These are phyloP conservation scores for Leucophora obtusa DNA, from an alignment of 2,888 invertebrate species.

Conservation along the genomic window DNA sequence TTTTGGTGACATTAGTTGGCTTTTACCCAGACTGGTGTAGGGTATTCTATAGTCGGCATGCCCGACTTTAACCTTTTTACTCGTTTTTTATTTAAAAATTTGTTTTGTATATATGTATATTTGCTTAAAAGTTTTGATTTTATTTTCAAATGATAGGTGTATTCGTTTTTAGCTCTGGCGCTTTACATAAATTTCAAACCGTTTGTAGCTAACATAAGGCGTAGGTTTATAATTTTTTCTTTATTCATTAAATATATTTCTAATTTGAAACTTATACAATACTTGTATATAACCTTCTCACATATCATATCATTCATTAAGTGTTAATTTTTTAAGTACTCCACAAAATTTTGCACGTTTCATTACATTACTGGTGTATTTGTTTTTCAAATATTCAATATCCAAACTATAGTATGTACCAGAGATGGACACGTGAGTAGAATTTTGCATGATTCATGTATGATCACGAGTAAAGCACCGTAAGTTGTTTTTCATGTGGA, in stretches of 20 bases:
- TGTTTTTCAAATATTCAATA: slow-evolving; percentile 19
- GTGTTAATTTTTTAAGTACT: slow-evolving; percentile 60
- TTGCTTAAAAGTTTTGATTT: slow-evolving; percentile 1
- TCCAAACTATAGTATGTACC: not conserved
- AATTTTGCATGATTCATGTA: too few relatives aligned
- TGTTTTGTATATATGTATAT: not conserved
- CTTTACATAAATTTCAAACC: not conserved
- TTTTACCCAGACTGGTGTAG: too few relatives aligned
- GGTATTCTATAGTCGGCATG: too few relatives aligned
- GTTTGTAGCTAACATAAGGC: slow-evolving; percentile 1
- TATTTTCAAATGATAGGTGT: not conserved
- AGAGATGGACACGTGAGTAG: too few relatives aligned
- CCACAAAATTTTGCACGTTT: slow-evolving; percentile 61
- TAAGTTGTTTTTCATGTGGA: too few relatives aligned
- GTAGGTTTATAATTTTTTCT: slow-evolving; percentile 9
- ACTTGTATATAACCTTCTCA: slow-evolving; percentile 47
- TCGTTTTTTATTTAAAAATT: not conserved
- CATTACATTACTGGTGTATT: slow-evolving; percentile 60
- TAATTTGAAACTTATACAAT: slow-evolving; percentile 47
- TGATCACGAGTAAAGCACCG: too few relatives aligned
- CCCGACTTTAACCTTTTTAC: too few relatives aligned
- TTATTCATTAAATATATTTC: slow-evolving; percentile 27
- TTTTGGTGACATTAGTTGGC: too few relatives aligned
- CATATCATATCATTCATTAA: slow-evolving; percentile 43
- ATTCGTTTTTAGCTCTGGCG: not conserved